Evolutionary conservation across 2,797 vertebrate genomes (phyloP), one percentile per base, ranked within the genome.

Genomic region (Dallia pectoralis): DNA sequence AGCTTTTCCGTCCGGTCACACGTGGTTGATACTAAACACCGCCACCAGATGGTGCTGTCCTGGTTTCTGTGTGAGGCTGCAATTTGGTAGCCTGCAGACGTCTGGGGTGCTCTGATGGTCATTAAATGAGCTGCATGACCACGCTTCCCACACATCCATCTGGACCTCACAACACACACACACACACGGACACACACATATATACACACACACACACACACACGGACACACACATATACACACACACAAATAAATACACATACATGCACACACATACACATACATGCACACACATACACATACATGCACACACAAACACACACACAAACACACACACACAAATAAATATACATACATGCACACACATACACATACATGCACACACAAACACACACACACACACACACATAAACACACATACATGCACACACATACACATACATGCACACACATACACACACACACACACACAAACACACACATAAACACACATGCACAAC

Each of bases 111-210:
- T 33, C 56, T 7, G 30, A 30, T 16, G 12, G 25, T 47, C 47
- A 49, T 69, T 64, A 48, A 32, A 65, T 51, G 49, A 36, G 73
- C 56, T 14, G n/a, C 53, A 53, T 61, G 59, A 14, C n/a, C 9
- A 5, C 59, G 9, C 72, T 30, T 1, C 36, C 66, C 73, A 74
- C 73, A 49, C 67, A 22, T 8, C 73, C 73, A 74, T 74, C 74
- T 75, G 69, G 51, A 7, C 32, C 49, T 8, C 32, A 25, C 9
- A 25, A n/a, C 59, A 71, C 56, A 33, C 69, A 4, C 0, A 19
- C 27, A 30, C 53, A 64, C 2, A 0, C 16, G 32, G 25, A 32
- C 40, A 32, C 36, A 12, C n/a, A 1, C 56, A 19, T 2, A 11
- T 22, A 49, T 14, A 51, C 47, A 19, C 25, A 30, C 44, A 29